Percentiles rank a stretch among this genome's conserved stretches.
Conservation (phyloP, 1,140 invertebrate species). For the Theocolax elegans region DNA sequence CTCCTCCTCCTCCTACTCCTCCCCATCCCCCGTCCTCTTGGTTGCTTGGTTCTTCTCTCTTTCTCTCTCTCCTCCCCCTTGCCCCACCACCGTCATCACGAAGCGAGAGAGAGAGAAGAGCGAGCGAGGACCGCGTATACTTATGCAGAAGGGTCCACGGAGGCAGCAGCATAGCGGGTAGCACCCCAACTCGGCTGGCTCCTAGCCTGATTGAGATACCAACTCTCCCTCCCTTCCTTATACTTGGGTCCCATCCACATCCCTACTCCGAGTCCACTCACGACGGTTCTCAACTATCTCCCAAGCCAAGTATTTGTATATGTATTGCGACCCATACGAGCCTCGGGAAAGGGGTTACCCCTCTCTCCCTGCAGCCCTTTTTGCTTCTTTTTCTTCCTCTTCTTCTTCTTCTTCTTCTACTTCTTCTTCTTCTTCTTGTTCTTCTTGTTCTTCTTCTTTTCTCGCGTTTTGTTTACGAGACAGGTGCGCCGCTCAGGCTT, state of each 20-base stretch:
- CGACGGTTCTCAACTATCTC: too few species aligned
- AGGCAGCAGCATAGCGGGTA: background rate
- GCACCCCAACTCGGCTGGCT: constrained; percentile 51
- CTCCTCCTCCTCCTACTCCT: background rate
- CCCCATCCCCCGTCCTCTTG: too few species aligned
- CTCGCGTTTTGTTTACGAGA: constrained; percentile 2
- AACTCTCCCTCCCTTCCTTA: constrained; percentile 37
- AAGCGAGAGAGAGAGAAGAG: background rate
- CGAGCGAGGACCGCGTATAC: background rate
- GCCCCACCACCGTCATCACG: constrained; percentile 49
- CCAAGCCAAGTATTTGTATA: background rate
- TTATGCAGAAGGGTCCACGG: background rate
- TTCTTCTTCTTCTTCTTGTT: too few species aligned
- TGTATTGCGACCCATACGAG: background rate
- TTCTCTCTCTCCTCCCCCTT: constrained; percentile 45
- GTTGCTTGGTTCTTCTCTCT: too few species aligned
- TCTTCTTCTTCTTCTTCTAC: background rate
- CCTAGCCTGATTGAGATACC: constrained; percentile 65
- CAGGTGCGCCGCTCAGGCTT: background rate
- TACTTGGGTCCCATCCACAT: background rate
- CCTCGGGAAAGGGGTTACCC: too few species aligned
- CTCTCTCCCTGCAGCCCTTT: too few species aligned
- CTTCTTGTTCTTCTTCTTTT: background rate
- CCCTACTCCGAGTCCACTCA: too few species aligned
- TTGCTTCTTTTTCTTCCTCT: background rate